These are phyloP conservation scores for Galeopterus variegatus DNA, from an alignment of 2,113 vertebrate species.

Conservation along the genomic window DNA sequence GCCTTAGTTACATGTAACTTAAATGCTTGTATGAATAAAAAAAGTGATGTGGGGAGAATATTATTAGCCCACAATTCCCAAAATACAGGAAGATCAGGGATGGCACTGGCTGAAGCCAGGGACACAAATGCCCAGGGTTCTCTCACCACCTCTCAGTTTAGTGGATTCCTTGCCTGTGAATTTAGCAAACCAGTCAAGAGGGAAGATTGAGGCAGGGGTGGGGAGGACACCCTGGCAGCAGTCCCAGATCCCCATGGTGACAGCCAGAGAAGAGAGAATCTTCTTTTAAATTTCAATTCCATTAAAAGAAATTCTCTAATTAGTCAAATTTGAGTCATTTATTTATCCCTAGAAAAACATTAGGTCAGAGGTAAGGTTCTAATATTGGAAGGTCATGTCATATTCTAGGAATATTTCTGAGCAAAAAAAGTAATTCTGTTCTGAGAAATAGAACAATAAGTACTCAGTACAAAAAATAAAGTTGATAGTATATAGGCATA, in stretches of 20 bases:
- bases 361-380: neutral
- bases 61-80: neutral
- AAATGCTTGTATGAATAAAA: neutral
- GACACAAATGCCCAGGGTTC: neutral
- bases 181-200: neutral
- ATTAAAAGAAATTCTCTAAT: neutral
- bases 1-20: neutral
- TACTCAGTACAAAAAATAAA: neutral
- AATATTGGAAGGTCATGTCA: neutral
- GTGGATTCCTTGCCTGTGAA: neutral
- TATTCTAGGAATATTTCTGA: neutral
- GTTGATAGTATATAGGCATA: neutral
- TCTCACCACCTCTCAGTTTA: neutral
- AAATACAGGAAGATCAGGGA: neutral
- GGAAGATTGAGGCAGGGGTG: fast-evolving
- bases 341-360: neutral
- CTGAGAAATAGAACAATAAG: neutral
- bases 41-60: neutral
- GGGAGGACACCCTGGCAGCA: too few relatives aligned
- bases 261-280: neutral
- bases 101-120: neutral
- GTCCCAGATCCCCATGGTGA: neutral
- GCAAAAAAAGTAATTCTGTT: neutral
- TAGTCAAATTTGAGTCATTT: slow-evolving; percentile 2
- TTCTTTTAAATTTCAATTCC: neutral